Evolutionary conservation across 2,797 vertebrate species (phyloP).

Genomic region (Lophotriccus pileatus): DNA sequence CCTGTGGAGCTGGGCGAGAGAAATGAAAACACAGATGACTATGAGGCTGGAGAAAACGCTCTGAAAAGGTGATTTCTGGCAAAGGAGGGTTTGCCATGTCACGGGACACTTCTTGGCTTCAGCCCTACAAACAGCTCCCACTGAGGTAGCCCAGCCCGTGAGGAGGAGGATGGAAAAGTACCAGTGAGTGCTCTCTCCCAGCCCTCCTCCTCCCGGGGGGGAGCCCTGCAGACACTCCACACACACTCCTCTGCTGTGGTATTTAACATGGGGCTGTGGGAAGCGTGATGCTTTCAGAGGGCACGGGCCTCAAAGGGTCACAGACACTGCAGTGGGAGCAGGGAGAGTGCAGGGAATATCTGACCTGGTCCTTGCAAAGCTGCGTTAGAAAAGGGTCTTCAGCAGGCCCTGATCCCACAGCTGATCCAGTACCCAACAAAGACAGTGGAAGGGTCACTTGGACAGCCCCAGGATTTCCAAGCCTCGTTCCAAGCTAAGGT

Average conservation of each 20-base stretch:
- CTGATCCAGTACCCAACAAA: not conserved
- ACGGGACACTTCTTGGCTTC: not conserved
- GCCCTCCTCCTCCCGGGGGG: not conserved
- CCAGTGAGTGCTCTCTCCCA: not conserved
- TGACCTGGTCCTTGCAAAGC: not conserved
- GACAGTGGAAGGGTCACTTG: not conserved
- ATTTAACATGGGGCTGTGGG: not conserved
- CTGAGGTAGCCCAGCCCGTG: not conserved
- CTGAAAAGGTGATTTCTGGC: not conserved
- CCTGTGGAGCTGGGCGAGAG: not conserved
- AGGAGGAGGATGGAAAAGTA: slow-evolving; percentile 43
- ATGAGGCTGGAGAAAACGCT: not conserved
- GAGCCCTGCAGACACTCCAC: not conserved
- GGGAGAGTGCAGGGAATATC: not conserved
- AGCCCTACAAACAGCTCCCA: not conserved
- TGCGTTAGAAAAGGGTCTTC: not conserved
- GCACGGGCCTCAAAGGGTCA: not conserved
- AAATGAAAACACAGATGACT: slow-evolving; percentile 22
- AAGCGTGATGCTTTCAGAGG: accelerated
- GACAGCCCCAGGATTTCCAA: not conserved
- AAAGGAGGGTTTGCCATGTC: not conserved
- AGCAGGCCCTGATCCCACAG: not conserved
- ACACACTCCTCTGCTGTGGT: not conserved
- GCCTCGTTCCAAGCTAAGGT: not conserved
- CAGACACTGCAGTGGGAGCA: not conserved